Evolutionary conservation across 1,140 invertebrate species (phyloP), one percentile per base, ranked within the genome.

Genomic region (Thaumatotibia leucotreta): DNA sequence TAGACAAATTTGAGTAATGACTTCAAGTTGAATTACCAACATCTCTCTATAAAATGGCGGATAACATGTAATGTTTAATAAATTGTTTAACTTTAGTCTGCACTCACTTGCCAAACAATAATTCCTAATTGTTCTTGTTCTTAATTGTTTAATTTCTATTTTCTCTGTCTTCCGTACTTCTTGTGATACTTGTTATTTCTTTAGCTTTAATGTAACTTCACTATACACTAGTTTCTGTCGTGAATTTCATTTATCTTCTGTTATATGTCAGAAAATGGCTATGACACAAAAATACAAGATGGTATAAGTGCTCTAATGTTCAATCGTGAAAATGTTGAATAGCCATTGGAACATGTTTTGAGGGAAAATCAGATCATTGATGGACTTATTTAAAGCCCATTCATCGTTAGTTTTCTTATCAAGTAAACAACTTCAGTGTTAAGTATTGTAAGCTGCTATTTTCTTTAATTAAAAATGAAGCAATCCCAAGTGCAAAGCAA

Each of bases 161-260:
- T 24, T 14, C 4, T 8, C 23, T n/a, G 52, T 58, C 52, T 58
- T 58, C 52, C 52, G 10, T 9, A 14, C n/a, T 58, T 58, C 52
- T 58, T 58, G 52, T 58, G 52, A 58, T 58, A 58, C 52, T 58
- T 58, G 52, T 58, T 58, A 29, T 58, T 58, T 14, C 23, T 58
- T 54, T 54, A 54, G 50, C 50, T 54, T 54, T 58, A 58, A 58
- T 58, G 27, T 58, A 2, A 58, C 52, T 24, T 29, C 10, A 14
- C 14, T 58, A 5, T 24, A 52, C 22, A 23, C 23, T 54, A 23
- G 23, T 27, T 58, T 24, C 27, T 11, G 24, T 58, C 24, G 29
- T 0, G 29, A 17, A 24, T 58, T 31, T 29, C 52, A 31, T 52
- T 58, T n/a, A 58, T 29, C 14, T 27, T 54, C 14, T 27, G 22